Evolutionary conservation across 2,888 invertebrate species (phyloP), one percentile per base, ranked within the genome.

Genomic region (Acanthosepion esculentum): DNA sequence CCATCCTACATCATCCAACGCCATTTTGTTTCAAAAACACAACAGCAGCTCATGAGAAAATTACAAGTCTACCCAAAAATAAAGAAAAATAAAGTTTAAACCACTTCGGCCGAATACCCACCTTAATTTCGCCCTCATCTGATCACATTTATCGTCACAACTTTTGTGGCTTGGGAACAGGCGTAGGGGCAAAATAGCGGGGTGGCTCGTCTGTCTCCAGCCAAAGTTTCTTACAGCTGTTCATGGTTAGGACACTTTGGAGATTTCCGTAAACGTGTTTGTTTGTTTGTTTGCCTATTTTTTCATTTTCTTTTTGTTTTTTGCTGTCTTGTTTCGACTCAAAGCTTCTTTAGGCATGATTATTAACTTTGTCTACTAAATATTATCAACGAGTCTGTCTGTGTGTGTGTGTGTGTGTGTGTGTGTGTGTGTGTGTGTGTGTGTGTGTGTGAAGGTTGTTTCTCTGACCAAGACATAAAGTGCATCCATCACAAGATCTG

Each of bases 91-190:
- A 26, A 23, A n/a, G 78, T n/a, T 10, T 15, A 12, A 78, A 78
- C 29, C 29, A 78, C n/a, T 0, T n/a, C 12, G 12, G n/a, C 10
- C 78, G n/a, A 8, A 78, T n/a, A 0, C 1, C 78, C n/a, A 78
- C 78, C 78, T 78, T n/a, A 78, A n/a, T 78, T 78, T 78, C n/a
- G n/a, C 78, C 78, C 78, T 78, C 29, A 78, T 78, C 78, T 78
- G 78, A 78, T 78, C 78, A 78, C n/a, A 29, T 78, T 78, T 78
- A 78, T n/a, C 78, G 78, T 6, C 78, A 78, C 29, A 78, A 26
- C 18, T 29, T 78, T n/a, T 78, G 78, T 29, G 78, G 78, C 3
- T 78, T 7, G 4, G n/a, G n/a, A 78, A 78, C n/a, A 15, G 78
- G 78, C 78, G 78, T 78, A 3, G n/a, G 7, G 29, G 8, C 12